Percentiles rank a stretch among this genome's conserved stretches.
These are phyloP conservation scores for Phainopepla nitens DNA, from an alignment of 2,113 vertebrate species.

Conservation along the genomic window DNA sequence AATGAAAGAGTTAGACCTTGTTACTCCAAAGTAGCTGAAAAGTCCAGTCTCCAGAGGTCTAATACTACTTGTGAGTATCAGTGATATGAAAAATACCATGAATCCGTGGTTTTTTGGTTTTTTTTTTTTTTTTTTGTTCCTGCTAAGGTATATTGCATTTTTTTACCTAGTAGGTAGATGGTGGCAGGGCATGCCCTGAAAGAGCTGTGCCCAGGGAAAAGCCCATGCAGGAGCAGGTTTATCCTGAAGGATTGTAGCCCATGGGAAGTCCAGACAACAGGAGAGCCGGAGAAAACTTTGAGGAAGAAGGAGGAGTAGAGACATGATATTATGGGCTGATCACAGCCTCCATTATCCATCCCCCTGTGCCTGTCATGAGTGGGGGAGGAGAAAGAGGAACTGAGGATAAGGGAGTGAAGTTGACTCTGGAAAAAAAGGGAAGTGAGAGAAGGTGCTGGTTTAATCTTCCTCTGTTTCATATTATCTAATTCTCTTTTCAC, in stretches of 20 bases:
- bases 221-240: neutral
- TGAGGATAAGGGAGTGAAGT: neutral
- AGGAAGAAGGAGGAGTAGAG: neutral
- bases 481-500: neutral
- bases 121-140: neutral
- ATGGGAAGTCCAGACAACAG: neutral
- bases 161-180: neutral
- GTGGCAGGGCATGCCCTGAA: neutral
- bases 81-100: neutral
- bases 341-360: neutral
- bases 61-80: neutral
- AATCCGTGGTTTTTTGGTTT: neutral
- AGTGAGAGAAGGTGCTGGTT: fast-evolving
- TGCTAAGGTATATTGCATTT: neutral
- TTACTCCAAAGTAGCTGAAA: neutral
- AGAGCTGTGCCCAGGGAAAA: neutral
- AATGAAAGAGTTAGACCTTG: neutral
- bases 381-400: neutral
- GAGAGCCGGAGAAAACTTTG: neutral
- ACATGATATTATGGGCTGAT: neutral
- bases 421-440: neutral
- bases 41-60: neutral
- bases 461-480: neutral
- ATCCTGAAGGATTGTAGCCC: neutral
- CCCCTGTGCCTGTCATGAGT: fast-evolving